Evolutionary conservation across 2,797 vertebrate genomes (phyloP), one percentile per base, ranked within the genome.

Genomic region (Limosa lapponica): DNA sequence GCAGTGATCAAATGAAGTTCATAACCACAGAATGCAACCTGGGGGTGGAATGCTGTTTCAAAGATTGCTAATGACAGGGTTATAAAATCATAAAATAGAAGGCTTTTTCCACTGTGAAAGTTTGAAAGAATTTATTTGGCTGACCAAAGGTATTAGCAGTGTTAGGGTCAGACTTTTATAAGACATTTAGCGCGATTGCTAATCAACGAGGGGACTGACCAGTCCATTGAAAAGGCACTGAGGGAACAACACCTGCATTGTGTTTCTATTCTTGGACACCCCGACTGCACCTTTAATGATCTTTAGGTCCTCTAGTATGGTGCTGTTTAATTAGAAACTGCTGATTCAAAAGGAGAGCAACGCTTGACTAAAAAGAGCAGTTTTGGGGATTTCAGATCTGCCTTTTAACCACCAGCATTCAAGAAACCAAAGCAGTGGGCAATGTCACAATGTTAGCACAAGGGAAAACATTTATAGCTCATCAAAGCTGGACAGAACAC

Each of bases 1-100:
- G 94, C 91, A 95, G 93, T 95, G 97, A 98, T 97, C 97, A 97
- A 98, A 97, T 97, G 95, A 96, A 97, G 95, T 97, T 97, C 94
- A 97, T 96, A 97, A 97, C 95, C 95, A 96, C 96, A 96, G 94
- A 97, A 94, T 16, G 71, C 93, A 95, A 97, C 97, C 97, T 87
- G 96, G 94, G 97, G 97, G 97, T 93, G 95, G 97, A 97, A 98
- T 98, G 97, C 96, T 72, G 46, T 94, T 95, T 86, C 90, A 92
- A 95, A 93, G 96, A 89, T 97, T 96, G 92, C 90, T 97, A 97
- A 97, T 97, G 96, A 97, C 89, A 93, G 97, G 96, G 97, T 90
- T 97, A 95, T 97, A 97, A 97, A 97, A 98, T 97, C 82, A 92
- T 96, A 97, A 98, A 98, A 93, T 72, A 22, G 54, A 73, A 95